These are phyloP conservation scores for Hemicentrotus pulcherrimus DNA, from an alignment of 35 echinoderm and acorn worm genomes.

Conservation along the genomic window DNA sequence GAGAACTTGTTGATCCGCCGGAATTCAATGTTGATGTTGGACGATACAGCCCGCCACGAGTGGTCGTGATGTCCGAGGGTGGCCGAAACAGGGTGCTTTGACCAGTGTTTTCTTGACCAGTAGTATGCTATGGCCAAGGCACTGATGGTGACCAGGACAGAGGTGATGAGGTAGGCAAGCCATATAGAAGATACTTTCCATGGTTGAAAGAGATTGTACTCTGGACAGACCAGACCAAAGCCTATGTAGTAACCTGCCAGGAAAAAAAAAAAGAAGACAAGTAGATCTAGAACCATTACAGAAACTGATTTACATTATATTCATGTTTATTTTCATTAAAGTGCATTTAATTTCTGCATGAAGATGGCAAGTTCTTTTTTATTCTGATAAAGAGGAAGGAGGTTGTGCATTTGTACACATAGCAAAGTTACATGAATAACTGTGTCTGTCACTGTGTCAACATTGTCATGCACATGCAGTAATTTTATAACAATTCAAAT, in stretches of 20 bases:
- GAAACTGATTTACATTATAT: not conserved
- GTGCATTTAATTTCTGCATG: no score
- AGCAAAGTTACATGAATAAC: no score
- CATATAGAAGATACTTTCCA: slow-evolving; percentile 46
- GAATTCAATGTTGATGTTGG: slow-evolving; percentile 84
- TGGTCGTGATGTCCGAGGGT: slow-evolving; percentile 77
- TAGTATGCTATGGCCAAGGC: slow-evolving; percentile 39
- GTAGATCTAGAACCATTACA: not conserved
- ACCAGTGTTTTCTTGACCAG: slow-evolving; percentile 75
- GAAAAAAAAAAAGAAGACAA: not conserved
- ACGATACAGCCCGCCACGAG: slow-evolving; percentile 74
- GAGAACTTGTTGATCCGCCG: slow-evolving; percentile 90
- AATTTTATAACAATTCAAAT: no score
- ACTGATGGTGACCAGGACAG: slow-evolving; percentile 5
- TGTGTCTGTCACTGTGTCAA: no score
- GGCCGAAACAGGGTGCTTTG: slow-evolving; percentile 74
- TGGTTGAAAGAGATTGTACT: slow-evolving; percentile 59
- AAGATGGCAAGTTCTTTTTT: no score
- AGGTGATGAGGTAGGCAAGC: slow-evolving; percentile 47
- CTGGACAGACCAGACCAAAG: slow-evolving; percentile 68
- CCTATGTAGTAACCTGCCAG: slow-evolving; percentile 81
- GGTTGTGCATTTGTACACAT: no score
- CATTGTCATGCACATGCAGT: no score
- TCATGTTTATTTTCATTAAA: not conserved
- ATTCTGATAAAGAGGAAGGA: no score